These are phyloP conservation scores for Camptogramma bilineatum DNA, from an alignment of 2,888 invertebrate genomes.

Conservation along the genomic window DNA sequence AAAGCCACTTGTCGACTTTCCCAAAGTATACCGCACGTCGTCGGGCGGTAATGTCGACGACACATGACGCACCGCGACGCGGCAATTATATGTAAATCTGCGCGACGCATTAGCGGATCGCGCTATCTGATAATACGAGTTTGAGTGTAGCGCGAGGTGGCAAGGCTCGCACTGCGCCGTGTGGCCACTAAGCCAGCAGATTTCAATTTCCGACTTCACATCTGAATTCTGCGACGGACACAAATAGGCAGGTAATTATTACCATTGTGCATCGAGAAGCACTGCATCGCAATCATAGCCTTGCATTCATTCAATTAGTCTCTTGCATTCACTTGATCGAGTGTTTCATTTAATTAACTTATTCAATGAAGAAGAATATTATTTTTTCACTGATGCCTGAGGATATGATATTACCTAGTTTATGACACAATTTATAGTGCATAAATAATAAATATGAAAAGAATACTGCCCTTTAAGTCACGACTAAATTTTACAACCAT, in stretches of 20 bases:
- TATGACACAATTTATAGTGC: background rate
- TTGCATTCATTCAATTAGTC: too few relatives aligned
- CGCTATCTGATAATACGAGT: conserved; percentile 58
- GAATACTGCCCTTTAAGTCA: background rate
- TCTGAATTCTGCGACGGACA: background rate
- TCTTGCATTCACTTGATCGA: background rate
- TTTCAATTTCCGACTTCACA: background rate
- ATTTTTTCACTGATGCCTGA: background rate
- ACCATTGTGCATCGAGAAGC: too few relatives aligned
- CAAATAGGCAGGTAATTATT: background rate
- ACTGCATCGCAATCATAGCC: too few relatives aligned
- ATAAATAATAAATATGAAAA: background rate
- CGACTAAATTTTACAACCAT: background rate
- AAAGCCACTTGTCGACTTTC: conserved; percentile 1
- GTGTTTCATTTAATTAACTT: background rate
- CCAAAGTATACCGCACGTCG: conserved; percentile 1
- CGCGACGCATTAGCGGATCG: conserved; percentile 53
- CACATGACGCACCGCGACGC: conserved; percentile 31
- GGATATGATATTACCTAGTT: background rate
- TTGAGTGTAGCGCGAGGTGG: conserved; percentile 47
- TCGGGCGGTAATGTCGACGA: conserved; percentile 4
- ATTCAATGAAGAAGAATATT: too few relatives aligned
- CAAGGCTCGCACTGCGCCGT: conserved; percentile 14
- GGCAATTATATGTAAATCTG: conserved; percentile 54
- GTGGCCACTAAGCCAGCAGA: conserved; percentile 2